Percentiles rank a stretch among this genome's conserved stretches.
phyloP scores from a whole-genome alignment of 2,113 vertebrate species.

The Lynx canadensis region DNA sequence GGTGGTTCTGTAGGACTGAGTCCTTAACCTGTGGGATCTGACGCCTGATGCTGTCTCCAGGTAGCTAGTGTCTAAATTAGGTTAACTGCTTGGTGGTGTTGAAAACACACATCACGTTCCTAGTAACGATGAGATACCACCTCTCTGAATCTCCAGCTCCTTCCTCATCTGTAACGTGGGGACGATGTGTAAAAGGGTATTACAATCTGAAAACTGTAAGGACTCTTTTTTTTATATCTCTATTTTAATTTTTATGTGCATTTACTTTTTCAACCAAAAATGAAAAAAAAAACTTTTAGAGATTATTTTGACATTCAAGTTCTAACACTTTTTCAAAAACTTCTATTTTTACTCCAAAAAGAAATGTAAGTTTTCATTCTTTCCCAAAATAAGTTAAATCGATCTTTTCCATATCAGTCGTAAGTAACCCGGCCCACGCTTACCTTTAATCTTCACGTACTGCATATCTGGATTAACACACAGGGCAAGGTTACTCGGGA shows the following conservation, averaged over 20 bases:
- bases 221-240: neutral
- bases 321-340: neutral
- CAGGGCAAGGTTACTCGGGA: slow-evolving; percentile 96
- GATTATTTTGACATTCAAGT: neutral
- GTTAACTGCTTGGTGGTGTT: neutral
- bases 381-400: neutral
- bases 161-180: neutral
- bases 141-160: neutral
- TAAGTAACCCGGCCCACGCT: slow-evolving; percentile 58
- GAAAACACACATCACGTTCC: neutral
- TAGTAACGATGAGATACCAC: neutral
- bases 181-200: neutral
- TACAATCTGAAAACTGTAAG: neutral
- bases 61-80: neutral
- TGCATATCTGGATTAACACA: slow-evolving; percentile 95
- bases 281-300: neutral
- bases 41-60: neutral
- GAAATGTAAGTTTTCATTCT: neutral
- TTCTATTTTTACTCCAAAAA: neutral
- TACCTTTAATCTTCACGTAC: slow-evolving; percentile 95
- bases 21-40: neutral
- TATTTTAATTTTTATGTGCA: neutral
- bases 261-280: slow-evolving; percentile 23
- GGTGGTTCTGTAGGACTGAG: neutral
- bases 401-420: neutral